Evolutionary conservation across 2,113 vertebrate species (phyloP), one percentile per base, ranked within the genome.

Genomic region (Ranitomeya variabilis): DNA sequence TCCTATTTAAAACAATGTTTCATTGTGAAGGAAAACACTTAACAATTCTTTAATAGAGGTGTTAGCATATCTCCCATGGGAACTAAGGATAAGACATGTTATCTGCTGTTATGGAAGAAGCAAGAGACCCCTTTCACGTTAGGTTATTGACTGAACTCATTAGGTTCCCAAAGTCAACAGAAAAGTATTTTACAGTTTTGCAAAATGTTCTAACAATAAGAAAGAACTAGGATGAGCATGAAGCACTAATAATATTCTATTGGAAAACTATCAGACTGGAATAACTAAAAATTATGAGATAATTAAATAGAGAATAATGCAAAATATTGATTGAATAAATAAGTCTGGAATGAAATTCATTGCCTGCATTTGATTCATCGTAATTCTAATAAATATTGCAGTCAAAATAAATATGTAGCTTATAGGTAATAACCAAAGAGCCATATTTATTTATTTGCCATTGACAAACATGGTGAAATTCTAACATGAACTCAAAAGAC

Each of bases 371-470:
- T 57, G 82, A 69, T 45, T 76, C 45, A 74, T 45, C 37, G 73
- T 76, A 76, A 76, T 76, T 76, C 45, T 52, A 76, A 76, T 76
- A 76, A 84, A 64, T 51, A 55, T 16, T 84, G 66, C 26, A 84
- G n/a, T 67, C 62, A 78, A 52, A 86, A 66, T 54, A 86, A 79
- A 87, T 64, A 87, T 79, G 54, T 64, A 64, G 52, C 80, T 80
- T 31, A 86, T 67, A 57, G 59, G 26, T 80, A 87, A 87, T 74
- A 77, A 74, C 11, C 21, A 8, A 5, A 37, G 10, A 21, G n/a
- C 52, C 69, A 74, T 67, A 80, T 52, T 87, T 51, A 80, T 80
- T 69, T 66, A 80, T 87, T 67, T 79, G 60, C 60, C 14, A 79
- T 80, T 87, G 60, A 87, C 45, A 67, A 55, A 51, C 76, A 80